A percentile compares a stretch with the other conserved stretches of the same genome.
Conservation (phyloP, 2,113 vertebrate species). For the Notechis scutatus region DNA sequence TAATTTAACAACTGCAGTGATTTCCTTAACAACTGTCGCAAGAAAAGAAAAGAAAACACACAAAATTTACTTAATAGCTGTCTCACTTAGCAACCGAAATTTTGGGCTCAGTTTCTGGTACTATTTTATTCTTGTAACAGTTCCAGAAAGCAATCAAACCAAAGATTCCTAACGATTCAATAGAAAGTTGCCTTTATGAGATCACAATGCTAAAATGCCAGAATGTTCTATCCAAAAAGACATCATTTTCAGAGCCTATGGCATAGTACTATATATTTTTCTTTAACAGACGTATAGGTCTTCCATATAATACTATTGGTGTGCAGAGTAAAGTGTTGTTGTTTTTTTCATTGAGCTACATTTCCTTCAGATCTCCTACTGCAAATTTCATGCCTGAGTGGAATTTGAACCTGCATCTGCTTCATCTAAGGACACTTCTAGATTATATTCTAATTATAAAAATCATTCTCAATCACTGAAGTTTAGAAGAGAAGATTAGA, state of each 20-base stretch:
- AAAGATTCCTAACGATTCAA: not conserved
- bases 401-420: not conserved
- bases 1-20: not conserved
- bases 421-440: not conserved
- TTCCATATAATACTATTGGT: not conserved
- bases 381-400: not conserved
- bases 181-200: not conserved
- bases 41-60: not conserved
- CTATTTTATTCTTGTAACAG: not conserved
- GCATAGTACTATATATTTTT: not conserved
- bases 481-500: not conserved
- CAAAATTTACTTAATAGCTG: not conserved
- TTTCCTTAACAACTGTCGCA: not conserved
- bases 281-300: not conserved
- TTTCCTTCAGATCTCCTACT: not conserved
- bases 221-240: not conserved
- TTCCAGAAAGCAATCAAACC: not conserved
- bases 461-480: not conserved
- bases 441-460: not conserved
- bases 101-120: not conserved
- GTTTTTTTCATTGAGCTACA: not conserved
- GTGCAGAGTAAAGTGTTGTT: no score
- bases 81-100: not conserved
- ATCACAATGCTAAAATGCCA: not conserved
- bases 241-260: not conserved